Evolutionary conservation across 2,113 vertebrate genomes (phyloP), one percentile per base, ranked within the genome.

Genomic region (Cricetomys ansorgei): DNA sequence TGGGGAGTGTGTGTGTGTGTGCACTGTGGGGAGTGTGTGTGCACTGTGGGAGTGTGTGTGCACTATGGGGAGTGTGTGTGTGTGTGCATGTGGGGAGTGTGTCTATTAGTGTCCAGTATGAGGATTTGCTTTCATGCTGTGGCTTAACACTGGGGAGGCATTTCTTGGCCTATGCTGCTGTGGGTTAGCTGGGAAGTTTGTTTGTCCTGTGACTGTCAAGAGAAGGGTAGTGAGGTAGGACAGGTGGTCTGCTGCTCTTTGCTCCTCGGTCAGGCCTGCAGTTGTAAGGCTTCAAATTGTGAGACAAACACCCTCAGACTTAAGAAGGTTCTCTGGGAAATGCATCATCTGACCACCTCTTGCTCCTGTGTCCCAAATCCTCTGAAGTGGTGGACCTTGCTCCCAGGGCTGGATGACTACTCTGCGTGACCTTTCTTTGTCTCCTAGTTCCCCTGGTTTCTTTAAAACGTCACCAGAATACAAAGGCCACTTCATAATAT

Each of bases 141-240:
- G 59, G 34, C 1, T 76, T 17, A 8, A 67, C 11, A 2, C 2
- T 7, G 0, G 3, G 25, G 31, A 64, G 27, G 25, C 5, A 0
- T 2, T n/a, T n/a, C n/a, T n/a, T n/a, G n/a, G n/a, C n/a, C n/a
- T n/a, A n/a, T n/a, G n/a, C n/a, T n/a, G n/a, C n/a, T n/a, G n/a
- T n/a, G n/a, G n/a, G n/a, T n/a, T n/a, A n/a, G n/a, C n/a, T n/a
- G n/a, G n/a, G n/a, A n/a, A n/a, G n/a, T n/a, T n/a, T 69, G n/a
- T 48, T 50, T 34, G 48, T 73, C 31, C 10, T 0, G 37, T 57
- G 23, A 29, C 12, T 40, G 48, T 87, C 64, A 50, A 29, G 62
- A 34, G 40, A 23, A 85, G 45, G 45, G 31, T 3, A 1, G 19
- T 53, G 64, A 25, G 53, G 5, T 53, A 25, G 53, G 84, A 0